Evolutionary conservation across 1,140 invertebrate genomes (phyloP).

Genomic region (Micrasema longulum): DNA sequence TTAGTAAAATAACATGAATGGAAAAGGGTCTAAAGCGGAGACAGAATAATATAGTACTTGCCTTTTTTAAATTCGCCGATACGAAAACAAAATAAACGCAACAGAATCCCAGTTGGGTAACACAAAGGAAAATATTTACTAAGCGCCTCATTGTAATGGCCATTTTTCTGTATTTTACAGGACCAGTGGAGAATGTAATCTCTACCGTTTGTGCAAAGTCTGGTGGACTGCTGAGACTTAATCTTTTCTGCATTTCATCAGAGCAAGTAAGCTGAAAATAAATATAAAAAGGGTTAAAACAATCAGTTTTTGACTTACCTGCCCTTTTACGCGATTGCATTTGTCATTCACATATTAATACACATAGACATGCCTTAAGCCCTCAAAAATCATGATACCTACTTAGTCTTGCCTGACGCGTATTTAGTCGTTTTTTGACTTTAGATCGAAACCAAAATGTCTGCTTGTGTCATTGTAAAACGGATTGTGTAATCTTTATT

Average conservation of each 20-base stretch:
- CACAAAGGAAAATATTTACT: slow-evolving; percentile 84
- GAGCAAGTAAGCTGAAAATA: slow-evolving; percentile 77
- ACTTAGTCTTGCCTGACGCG: too few species aligned
- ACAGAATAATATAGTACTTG: too few species aligned
- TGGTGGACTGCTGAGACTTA: slow-evolving; percentile 58
- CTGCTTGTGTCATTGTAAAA: not conserved
- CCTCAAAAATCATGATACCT: too few species aligned
- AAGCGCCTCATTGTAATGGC: slow-evolving; percentile 73
- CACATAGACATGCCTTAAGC: too few species aligned
- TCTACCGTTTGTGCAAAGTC: slow-evolving; percentile 85
- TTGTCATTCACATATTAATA: too few species aligned
- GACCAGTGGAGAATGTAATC: slow-evolving; percentile 80
- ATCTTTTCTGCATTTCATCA: slow-evolving; percentile 63
- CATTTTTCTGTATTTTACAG: slow-evolving; percentile 69
- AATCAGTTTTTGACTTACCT: too few species aligned
- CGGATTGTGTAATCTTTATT: too few species aligned
- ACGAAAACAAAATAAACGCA: slow-evolving; percentile 96
- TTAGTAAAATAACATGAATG: too few species aligned
- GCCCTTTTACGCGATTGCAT: too few species aligned
- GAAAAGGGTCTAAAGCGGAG: too few species aligned
- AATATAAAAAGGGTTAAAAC: slow-evolving; percentile 39
- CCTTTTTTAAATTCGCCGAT: slow-evolving; percentile 82
- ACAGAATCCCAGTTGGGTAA: slow-evolving; percentile 95
- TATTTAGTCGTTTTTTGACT: too few species aligned
- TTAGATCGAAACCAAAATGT: too few species aligned